These are phyloP conservation scores for Malurus cyaneus DNA, from an alignment of 2,113 vertebrate species.

Conservation along the genomic window DNA sequence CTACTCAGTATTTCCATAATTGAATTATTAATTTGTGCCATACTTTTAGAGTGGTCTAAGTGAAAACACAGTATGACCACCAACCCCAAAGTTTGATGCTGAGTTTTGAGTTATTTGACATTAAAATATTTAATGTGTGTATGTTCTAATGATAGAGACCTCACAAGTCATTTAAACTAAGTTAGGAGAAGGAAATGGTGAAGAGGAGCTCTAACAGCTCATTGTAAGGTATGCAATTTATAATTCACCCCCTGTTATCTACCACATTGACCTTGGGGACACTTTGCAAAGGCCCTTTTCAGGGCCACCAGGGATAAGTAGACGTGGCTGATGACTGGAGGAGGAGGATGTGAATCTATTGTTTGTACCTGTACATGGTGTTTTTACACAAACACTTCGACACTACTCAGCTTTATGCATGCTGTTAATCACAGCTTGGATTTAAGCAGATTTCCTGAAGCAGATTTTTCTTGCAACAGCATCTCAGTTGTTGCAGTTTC, in stretches of 20 bases:
- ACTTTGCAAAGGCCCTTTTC: not conserved
- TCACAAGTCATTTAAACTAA: not conserved
- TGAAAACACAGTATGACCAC: not conserved
- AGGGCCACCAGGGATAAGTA: not conserved
- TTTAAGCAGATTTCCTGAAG: not conserved
- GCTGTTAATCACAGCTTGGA: not conserved
- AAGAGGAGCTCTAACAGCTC: not conserved
- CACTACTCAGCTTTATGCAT: not conserved
- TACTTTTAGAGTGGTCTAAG: not conserved
- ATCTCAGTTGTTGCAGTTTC: not conserved
- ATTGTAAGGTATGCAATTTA: not conserved
- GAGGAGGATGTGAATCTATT: not conserved
- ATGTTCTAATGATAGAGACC: not conserved
- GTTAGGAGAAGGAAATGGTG: not conserved
- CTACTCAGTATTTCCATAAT: slow-evolving; percentile 10
- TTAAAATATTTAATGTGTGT: not conserved
- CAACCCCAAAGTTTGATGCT: not conserved
- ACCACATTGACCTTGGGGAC: not conserved
- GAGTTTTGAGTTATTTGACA: not conserved
- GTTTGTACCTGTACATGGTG: not conserved
- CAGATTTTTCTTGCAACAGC: not conserved
- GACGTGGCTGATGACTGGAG: not conserved
- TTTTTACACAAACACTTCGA: not conserved
- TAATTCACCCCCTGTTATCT: not conserved
- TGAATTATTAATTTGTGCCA: slow-evolving; percentile 44